These are phyloP conservation scores for Alcedo atthis DNA, from an alignment of 2,797 vertebrate genomes.

Conservation along the genomic window DNA sequence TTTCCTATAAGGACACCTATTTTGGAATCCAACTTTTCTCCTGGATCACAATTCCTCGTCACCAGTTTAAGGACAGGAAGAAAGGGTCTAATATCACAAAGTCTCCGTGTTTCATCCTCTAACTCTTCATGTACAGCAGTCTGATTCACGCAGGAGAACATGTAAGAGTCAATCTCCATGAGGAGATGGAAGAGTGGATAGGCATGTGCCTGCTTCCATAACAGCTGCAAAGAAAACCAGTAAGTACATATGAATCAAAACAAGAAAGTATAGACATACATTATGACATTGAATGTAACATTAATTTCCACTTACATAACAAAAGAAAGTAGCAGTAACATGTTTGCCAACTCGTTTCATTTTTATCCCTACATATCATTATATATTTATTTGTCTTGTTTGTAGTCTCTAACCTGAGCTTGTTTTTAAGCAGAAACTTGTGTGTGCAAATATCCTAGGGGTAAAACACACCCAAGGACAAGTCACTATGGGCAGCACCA, in stretches of 20 bases:
- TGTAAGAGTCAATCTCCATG: constrained; percentile 95
- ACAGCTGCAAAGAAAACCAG: constrained; percentile 80
- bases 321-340: neutral
- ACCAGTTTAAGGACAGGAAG: constrained; percentile 94
- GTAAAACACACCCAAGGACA: neutral
- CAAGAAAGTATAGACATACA: neutral
- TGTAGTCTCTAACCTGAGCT: neutral
- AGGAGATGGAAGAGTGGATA: constrained; percentile 93
- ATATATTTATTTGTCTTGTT: neutral
- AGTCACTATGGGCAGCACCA: neutral
- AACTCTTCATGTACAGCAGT: constrained; percentile 96
- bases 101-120: constrained; percentile 93
- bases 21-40: constrained; percentile 95
- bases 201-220: constrained; percentile 96
- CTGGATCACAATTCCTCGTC: constrained; percentile 91
- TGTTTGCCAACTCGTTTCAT: neutral
- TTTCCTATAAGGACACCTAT: constrained; percentile 97
- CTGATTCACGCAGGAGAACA: constrained; percentile 98
- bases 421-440: neutral
- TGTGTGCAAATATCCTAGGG: neutral
- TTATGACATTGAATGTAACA: neutral
- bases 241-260: neutral
- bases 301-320: neutral
- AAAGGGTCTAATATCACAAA: constrained; percentile 96
- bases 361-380: neutral